These are phyloP conservation scores for Poecile montanus DNA, from an alignment of 2,797 vertebrate species.

Conservation along the genomic window DNA sequence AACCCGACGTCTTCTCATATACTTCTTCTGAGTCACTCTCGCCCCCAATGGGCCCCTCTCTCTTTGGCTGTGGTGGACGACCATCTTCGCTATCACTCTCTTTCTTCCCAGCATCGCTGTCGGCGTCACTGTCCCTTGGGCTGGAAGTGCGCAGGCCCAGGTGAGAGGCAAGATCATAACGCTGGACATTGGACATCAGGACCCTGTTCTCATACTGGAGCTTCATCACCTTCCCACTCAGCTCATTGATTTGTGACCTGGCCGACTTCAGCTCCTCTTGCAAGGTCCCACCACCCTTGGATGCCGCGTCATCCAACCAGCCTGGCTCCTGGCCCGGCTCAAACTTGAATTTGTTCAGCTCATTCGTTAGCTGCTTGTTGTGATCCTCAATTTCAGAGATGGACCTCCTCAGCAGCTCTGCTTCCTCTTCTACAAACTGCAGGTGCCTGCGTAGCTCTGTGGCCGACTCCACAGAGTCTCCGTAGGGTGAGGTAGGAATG, in stretches of 20 bases:
- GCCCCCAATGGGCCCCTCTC: constrained; percentile 93
- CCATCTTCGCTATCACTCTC: constrained; percentile 88
- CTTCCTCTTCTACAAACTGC: constrained; percentile 98
- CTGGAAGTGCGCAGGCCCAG: constrained; percentile 85
- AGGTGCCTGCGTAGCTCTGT: constrained; percentile 92
- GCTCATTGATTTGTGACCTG: constrained; percentile 90
- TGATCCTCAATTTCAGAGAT: constrained; percentile 97
- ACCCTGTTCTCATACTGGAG: constrained; percentile 97
- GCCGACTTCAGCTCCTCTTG: constrained; percentile 94
- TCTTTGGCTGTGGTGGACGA: constrained; percentile 86
- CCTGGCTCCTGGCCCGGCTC: constrained; percentile 79
- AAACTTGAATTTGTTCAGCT: constrained; percentile 94
- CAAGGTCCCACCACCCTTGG: constrained; percentile 69
- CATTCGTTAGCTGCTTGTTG: constrained; percentile 92
- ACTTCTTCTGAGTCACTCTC: constrained; percentile 96
- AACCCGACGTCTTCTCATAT: constrained; percentile 91
- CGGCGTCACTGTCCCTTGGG: constrained; percentile 88
- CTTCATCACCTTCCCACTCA: constrained; percentile 94
- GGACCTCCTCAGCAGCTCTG: constrained; percentile 91
- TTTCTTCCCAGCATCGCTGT: constrained; percentile 86
- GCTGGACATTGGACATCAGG: constrained; percentile 92
- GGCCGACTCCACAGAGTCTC: constrained; percentile 89
- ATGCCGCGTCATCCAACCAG: constrained; percentile 68
- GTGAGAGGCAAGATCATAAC: constrained; percentile 89
- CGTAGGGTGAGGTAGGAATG: constrained; percentile 92